Evolutionary conservation across 2,888 invertebrate species (phyloP).

Genomic region (Drosophila incognita): DNA sequence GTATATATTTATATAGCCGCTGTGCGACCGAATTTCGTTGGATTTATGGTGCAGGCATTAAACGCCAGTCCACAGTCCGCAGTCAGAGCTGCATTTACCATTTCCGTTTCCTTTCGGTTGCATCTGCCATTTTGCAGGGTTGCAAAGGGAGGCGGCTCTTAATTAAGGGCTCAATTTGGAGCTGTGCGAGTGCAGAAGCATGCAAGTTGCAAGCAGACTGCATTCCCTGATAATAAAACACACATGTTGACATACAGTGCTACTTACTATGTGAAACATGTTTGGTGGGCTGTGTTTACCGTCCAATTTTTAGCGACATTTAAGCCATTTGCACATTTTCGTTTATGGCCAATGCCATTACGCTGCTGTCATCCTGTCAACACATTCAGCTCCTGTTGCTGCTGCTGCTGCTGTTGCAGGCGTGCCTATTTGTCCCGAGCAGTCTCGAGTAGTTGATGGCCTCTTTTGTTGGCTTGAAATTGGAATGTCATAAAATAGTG

Average conservation of each 20-base stretch:
- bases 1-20: conserved; percentile 60
- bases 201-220: conserved; percentile 23
- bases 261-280: conserved; percentile 25
- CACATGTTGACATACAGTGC: conserved; percentile 64
- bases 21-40: conserved; percentile 62
- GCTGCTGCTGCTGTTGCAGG: conserved; percentile 12
- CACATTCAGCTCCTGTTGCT: conserved; percentile 38
- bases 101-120: conserved; percentile 43
- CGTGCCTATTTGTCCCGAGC: conserved; percentile 51
- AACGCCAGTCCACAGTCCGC: conserved; percentile 50
- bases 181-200: conserved; percentile 6
- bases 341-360: conserved; percentile 69
- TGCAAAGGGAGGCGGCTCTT: conserved; percentile 39
- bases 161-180: conserved; percentile 69
- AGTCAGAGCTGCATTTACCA: conserved; percentile 35
- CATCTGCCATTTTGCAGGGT: conserved; percentile 34
- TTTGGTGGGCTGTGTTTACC: conserved; percentile 15
- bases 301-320: conserved; percentile 64
- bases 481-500: conserved; percentile 78
- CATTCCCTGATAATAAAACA: conserved; percentile 66
- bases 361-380: conserved; percentile 48
- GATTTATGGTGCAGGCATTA: conserved; percentile 72
- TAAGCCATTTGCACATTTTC: conserved; percentile 74
- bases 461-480: conserved; percentile 64
- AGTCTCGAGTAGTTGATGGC: conserved; percentile 42